These are phyloP conservation scores for Sisyra terminalis DNA, from an alignment of 2,888 invertebrate species.

Conservation along the genomic window DNA sequence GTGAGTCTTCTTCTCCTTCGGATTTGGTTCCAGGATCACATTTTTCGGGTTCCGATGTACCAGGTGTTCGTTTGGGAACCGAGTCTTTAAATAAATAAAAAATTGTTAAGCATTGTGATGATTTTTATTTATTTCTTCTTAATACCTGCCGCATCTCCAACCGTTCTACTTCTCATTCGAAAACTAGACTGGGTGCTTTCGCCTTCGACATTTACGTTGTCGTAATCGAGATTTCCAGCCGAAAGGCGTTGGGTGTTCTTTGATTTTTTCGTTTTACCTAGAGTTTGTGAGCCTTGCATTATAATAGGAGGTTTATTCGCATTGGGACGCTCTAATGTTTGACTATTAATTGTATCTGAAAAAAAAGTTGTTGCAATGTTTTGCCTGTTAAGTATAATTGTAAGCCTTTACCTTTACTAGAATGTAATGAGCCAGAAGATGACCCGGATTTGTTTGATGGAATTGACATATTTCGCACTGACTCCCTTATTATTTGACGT, in stretches of 20 bases:
- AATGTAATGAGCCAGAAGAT: constrained; percentile 25
- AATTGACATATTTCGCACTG: constrained; percentile 92
- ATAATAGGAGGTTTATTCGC: constrained; percentile 24
- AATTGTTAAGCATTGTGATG: constrained; percentile 3
- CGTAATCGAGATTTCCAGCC: constrained; percentile 72
- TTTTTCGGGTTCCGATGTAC: constrained; percentile 34
- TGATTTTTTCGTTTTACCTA: constrained; percentile 62
- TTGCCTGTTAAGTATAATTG: background rate
- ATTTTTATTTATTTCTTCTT: background rate
- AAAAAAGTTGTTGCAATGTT: background rate
- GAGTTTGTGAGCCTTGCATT: constrained; percentile 62
- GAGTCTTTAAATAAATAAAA: constrained; percentile 16
- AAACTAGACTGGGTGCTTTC: constrained; percentile 46
- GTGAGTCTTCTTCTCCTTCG: constrained; percentile 73
- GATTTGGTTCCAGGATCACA: constrained; percentile 65
- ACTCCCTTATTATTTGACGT: constrained; percentile 91
- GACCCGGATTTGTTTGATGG: constrained; percentile 55
- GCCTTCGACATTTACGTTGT: constrained; percentile 60
- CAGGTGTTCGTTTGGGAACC: constrained; percentile 24
- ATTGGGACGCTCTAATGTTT: constrained; percentile 41
- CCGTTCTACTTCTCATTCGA: constrained; percentile 78
- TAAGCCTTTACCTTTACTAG: constrained; percentile 6
- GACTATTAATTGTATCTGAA: constrained; percentile 27
- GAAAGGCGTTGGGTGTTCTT: constrained; percentile 65
- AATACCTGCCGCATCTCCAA: constrained; percentile 64